A percentile compares a stretch with the other conserved stretches of the same genome.
Evolutionary conservation across 2,888 invertebrate genomes (phyloP).

Genomic region (Synanthedon myopaeformis): DNA sequence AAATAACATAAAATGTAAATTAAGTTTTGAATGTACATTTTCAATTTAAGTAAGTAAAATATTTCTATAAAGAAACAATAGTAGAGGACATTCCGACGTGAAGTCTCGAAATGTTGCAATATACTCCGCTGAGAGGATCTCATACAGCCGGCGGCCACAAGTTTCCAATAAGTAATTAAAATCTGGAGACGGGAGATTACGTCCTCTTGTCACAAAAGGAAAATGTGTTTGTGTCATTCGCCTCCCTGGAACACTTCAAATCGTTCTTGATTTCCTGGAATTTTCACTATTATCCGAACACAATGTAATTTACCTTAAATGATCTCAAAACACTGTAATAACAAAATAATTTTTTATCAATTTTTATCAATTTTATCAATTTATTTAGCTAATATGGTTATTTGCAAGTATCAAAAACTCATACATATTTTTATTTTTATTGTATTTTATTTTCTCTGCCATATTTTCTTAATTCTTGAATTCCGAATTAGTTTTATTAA

Average conservation of each 20-base stretch:
- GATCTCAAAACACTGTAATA: no score
- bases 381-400: no score
- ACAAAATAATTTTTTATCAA: no score
- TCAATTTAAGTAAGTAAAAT: not conserved
- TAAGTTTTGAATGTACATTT: no score
- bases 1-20: no score
- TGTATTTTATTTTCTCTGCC: no score
- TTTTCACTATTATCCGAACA: slow-evolving; percentile 4
- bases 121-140: slow-evolving; percentile 47
- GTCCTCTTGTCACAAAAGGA: slow-evolving; percentile 44
- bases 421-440: no score
- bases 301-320: no score
- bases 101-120: slow-evolving; percentile 30
- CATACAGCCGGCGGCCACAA: slow-evolving; percentile 64
- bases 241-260: slow-evolving; percentile 38
- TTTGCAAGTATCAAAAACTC: no score
- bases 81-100: slow-evolving; percentile 22
- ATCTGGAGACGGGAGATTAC: slow-evolving; percentile 61
- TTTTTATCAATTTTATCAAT: no score
- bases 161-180: slow-evolving; percentile 71
- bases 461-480: no score
- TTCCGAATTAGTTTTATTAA: no score
- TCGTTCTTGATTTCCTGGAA: slow-evolving; percentile 47
- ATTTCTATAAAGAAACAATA: slow-evolving; percentile 5
- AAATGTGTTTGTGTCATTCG: slow-evolving; percentile 47